These are phyloP conservation scores for Chroicocephalus ridibundus DNA, from an alignment of 2,113 vertebrate species.

Conservation along the genomic window DNA sequence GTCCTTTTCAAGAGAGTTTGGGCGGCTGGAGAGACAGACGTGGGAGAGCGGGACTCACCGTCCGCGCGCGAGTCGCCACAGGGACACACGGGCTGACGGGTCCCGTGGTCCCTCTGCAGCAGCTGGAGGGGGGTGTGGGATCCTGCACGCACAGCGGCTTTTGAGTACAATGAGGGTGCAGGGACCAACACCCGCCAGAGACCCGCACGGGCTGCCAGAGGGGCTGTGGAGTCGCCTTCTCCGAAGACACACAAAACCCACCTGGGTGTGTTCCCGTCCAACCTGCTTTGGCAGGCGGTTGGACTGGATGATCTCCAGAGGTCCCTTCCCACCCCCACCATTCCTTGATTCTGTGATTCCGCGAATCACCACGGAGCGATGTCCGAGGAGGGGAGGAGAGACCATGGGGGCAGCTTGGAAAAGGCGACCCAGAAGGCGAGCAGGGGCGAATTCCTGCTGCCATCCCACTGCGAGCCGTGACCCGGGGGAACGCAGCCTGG, in stretches of 20 bases:
- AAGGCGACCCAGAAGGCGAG: background rate
- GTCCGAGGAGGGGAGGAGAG: background rate
- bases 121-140: background rate
- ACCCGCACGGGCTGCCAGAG: background rate
- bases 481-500: background rate
- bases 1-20: constrained; percentile 18
- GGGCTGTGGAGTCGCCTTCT: background rate
- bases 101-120: background rate
- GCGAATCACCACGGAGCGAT: rapidly evolving
- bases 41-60: background rate
- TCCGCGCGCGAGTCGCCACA: rapidly evolving
- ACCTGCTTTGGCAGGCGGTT: background rate
- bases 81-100: background rate
- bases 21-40: background rate
- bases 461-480: background rate
- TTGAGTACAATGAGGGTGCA: background rate
- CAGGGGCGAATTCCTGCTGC: background rate
- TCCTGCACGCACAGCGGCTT: background rate
- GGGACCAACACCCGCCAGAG: background rate
- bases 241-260: too few relatives aligned
- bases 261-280: background rate
- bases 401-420: background rate
- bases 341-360: background rate
- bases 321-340: background rate
- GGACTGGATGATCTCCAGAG: background rate